Conservation (phyloP, 2,113 vertebrate species). For the Hemicordylus capensis region DNA sequence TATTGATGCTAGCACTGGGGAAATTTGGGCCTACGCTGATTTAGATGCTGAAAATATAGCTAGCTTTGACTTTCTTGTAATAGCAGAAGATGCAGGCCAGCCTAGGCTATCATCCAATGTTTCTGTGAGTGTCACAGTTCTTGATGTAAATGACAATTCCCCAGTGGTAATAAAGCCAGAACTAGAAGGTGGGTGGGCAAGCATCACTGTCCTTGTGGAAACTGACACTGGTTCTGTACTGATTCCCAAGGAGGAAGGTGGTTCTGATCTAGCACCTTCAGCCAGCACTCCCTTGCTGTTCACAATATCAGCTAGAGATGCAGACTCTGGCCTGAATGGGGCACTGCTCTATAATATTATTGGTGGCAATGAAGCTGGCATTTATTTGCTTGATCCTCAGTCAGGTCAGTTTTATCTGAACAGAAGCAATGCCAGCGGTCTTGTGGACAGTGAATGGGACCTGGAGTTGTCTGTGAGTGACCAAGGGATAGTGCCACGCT, state of each 20-base stretch:
- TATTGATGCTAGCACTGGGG: constrained; percentile 81
- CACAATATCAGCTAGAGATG: constrained; percentile 82
- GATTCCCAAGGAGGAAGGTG: constrained; percentile 35
- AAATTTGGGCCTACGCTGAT: constrained; percentile 78
- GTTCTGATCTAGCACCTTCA: accelerated
- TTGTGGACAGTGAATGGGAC: constrained; percentile 80
- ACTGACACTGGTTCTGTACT: constrained; percentile 77
- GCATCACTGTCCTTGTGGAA: constrained; percentile 81
- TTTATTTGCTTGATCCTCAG: constrained; percentile 81
- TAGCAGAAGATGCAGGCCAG: constrained; percentile 84
- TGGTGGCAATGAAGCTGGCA: constrained; percentile 60
- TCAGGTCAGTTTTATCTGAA: constrained; percentile 88
- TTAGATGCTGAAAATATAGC: constrained; percentile 85
- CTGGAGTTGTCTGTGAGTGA: constrained; percentile 83
- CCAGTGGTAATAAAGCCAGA: constrained; percentile 81
- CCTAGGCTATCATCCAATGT: constrained; percentile 81
- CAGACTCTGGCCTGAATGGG: constrained; percentile 84
- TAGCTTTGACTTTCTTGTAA: constrained; percentile 83
- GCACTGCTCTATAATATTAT: constrained; percentile 79
- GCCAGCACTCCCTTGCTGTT: constrained; percentile 46
- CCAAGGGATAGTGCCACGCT: constrained; percentile 76
- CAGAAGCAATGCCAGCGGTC: constrained; percentile 84
- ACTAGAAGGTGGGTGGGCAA: constrained; percentile 78
- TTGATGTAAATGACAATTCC: constrained; percentile 88
- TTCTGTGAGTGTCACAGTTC: constrained; percentile 80